phyloP scores from a whole-genome alignment of 2,797 vertebrate genomes.

The Anableps anableps region DNA sequence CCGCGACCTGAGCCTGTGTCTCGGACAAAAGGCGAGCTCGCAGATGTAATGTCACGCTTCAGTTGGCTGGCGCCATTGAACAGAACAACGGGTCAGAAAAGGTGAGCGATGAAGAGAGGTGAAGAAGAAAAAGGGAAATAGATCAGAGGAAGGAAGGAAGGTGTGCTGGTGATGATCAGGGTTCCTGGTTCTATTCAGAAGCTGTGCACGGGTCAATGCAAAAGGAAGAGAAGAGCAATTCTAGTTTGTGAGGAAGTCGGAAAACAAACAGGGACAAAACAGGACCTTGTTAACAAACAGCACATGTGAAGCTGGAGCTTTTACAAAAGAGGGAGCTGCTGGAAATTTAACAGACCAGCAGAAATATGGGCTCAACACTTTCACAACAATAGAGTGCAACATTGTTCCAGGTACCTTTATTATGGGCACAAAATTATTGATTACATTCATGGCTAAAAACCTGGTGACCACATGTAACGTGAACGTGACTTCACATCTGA shows the following conservation, averaged over 20 bases:
- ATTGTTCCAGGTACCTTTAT: slow-evolving; percentile 6
- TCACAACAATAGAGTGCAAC: neutral
- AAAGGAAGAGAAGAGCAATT: slow-evolving; percentile 44
- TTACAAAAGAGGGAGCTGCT: neutral
- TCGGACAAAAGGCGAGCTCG: slow-evolving; percentile 36
- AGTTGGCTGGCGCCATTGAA: slow-evolving; percentile 34
- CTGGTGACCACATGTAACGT: neutral
- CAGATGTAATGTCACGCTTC: slow-evolving; percentile 67
- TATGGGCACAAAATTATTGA: neutral
- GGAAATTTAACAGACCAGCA: neutral
- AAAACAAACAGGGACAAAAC: slow-evolving; percentile 17
- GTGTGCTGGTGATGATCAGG: slow-evolving; percentile 4
- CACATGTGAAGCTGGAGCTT: neutral
- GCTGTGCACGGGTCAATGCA: slow-evolving; percentile 55
- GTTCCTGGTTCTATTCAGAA: slow-evolving; percentile 35
- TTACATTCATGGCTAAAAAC: neutral
- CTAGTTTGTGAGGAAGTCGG: slow-evolving; percentile 36
- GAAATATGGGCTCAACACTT: slow-evolving; percentile 10
- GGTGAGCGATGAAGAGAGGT: slow-evolving; percentile 32
- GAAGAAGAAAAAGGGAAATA: slow-evolving; percentile 37
- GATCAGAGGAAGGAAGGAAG: slow-evolving; percentile 33
- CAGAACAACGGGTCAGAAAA: slow-evolving; percentile 51
- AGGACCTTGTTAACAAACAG: slow-evolving; percentile 24
- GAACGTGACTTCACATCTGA: neutral
- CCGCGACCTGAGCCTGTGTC: slow-evolving; percentile 18